Conservation (phyloP, 2,888 invertebrate genomes). For the Euplagia quadripunctaria region DNA sequence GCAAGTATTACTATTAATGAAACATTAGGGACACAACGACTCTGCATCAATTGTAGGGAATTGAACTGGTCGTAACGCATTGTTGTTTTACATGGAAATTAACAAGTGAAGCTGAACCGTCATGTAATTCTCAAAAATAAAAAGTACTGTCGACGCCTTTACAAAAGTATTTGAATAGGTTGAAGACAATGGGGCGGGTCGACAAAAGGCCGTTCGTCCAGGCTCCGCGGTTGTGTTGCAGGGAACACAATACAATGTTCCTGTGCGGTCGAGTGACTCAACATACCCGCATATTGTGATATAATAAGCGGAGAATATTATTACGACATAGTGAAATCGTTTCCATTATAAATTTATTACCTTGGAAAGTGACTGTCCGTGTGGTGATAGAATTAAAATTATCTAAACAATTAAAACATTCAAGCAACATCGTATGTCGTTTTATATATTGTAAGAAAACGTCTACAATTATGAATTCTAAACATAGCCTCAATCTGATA, state of each 20-base stretch:
- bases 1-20: constrained; percentile 74
- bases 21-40: constrained; percentile 68
- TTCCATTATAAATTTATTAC: constrained; percentile 43
- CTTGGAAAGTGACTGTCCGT: constrained; percentile 26
- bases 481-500: constrained; percentile 62
- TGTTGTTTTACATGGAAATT: constrained; percentile 55
- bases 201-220: constrained; percentile 77
- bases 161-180: constrained; percentile 74
- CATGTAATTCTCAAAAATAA: constrained; percentile 61
- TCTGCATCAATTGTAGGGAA: constrained; percentile 59
- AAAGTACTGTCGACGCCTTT: constrained; percentile 65
- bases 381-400: constrained; percentile 33
- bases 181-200: constrained; percentile 76
- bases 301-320: constrained; percentile 53
- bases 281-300: constrained; percentile 71
- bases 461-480: constrained; percentile 52
- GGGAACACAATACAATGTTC: constrained; percentile 75
- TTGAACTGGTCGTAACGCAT: constrained; percentile 56
- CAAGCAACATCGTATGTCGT: constrained; percentile 21
- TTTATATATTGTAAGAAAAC: constrained; percentile 39
- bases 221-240: constrained; percentile 70
- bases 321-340: constrained; percentile 42
- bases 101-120: constrained; percentile 58
- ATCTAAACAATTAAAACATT: constrained; percentile 43
- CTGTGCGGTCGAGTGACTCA: constrained; percentile 80